Evolutionary conservation across 2,797 vertebrate genomes (phyloP).

Genomic region (Macroramphosus scolopax): DNA sequence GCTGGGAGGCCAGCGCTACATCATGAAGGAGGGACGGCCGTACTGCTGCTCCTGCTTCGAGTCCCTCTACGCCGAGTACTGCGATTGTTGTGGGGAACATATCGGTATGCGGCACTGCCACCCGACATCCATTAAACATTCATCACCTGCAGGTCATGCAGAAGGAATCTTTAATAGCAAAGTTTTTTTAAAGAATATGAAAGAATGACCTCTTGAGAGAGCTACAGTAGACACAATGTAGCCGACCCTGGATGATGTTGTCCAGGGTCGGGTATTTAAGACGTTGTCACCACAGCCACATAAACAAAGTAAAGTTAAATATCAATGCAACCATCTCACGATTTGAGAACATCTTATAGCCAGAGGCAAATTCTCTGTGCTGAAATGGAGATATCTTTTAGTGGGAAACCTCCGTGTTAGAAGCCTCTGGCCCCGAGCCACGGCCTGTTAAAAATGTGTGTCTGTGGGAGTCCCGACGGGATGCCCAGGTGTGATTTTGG

Average conservation of each 20-base stretch:
- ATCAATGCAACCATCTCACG: conserved; percentile 8
- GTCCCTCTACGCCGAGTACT: conserved; percentile 95
- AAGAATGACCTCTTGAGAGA: no score
- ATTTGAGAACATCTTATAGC: neutral
- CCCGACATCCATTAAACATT: neutral
- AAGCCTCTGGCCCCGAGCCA: conserved; percentile 35
- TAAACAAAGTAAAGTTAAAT: no score
- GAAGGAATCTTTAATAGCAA: no score
- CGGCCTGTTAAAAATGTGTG: conserved; percentile 12
- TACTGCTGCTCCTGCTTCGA: conserved; percentile 98
- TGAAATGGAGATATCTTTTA: no score
- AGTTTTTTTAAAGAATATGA: no score
- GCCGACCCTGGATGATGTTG: conserved; percentile 27
- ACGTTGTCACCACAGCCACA: no score
- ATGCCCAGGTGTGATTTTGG: conserved; percentile 63
- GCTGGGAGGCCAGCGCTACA: conserved; percentile 96
- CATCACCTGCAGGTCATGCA: no score
- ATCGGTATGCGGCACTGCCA: conserved; percentile 82
- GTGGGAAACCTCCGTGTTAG: conserved; percentile 23
- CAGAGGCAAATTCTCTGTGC: no score
- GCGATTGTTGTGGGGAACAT: conserved; percentile 95
- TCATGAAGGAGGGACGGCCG: conserved; percentile 98
- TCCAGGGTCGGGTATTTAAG: conserved; percentile 5
- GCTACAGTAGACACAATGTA: conserved; percentile 10
- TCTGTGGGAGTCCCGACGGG: conserved; percentile 9